Base-by-base conservation (phyloP, 2,797 vertebrate species). In the Propithecus perrieri region DNA sequence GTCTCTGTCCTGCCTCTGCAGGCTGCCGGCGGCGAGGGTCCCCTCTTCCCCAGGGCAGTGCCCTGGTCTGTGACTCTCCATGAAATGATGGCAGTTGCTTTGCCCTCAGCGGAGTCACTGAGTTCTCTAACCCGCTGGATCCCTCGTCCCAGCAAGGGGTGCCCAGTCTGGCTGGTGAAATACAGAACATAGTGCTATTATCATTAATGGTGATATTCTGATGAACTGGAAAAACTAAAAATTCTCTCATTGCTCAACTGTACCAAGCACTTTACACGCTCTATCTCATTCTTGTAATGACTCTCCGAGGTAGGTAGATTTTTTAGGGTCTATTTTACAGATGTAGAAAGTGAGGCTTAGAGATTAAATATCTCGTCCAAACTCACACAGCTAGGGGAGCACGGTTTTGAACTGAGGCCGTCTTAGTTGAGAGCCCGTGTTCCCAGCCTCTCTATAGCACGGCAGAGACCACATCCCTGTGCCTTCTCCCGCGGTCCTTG, bases 261-360 rank as follows among this genome's bases (percentile, higher is more conserved):
- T 33, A 22, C 11, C 22, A 26, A 50, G n/a, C 12, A 20, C n/a
- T 46, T 75, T 30, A 18, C 20, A 13, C 5, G 24, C n/a, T 41
- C 65, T 22, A 0, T 46, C 46, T 74, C 22, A 24, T 35, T 85
- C 13, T 78, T 85, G 43, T 28, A 33, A 20, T 12, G 65, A 18
- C 8, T 53, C 33, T 20, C 33, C 38, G 85, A 84, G 33, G n/a
- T 13, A 38, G 38, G 48, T 38, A 57, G 18, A 2, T 7, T 33
- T 4, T 35, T 43, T 85, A 22, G 35, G 30, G 43, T 57, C 59
- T 81, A 43, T 90, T 92, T 95, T 79, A 72, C 33, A 87, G 94
- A 84, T 57, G 74, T 57, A 46, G 17, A 88, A 46, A 78, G 24
- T n/a, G 57, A 85, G 65, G 33, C 86, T 71, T 46, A 38, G 72